Conservation (phyloP, 2,797 vertebrate species). For the Galaxias olidus region DNA sequence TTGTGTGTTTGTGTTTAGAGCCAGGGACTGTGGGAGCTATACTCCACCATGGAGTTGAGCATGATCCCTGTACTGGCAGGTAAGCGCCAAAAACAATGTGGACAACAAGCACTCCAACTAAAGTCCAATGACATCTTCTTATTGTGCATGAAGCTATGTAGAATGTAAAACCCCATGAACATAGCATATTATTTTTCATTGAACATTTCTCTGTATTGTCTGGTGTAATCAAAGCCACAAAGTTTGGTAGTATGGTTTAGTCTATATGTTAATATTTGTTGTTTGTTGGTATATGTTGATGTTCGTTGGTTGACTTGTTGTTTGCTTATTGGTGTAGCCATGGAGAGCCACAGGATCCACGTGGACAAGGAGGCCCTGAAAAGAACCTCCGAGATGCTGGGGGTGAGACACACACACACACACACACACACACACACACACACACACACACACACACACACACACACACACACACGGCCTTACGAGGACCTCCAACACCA, state of each 20-base stretch:
- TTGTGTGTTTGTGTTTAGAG: slow-evolving; percentile 63
- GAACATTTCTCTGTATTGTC: too few species aligned
- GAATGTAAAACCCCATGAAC: too few species aligned
- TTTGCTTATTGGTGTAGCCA: slow-evolving; percentile 71
- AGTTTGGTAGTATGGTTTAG: too few species aligned
- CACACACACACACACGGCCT: slow-evolving; percentile 8
- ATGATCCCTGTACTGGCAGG: slow-evolving; percentile 91
- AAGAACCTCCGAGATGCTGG: slow-evolving; percentile 84
- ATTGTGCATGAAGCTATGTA: neutral
- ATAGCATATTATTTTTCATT: too few species aligned
- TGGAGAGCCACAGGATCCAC: slow-evolving; percentile 85
- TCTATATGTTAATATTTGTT: too few species aligned
- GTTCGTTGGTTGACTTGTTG: too few species aligned
- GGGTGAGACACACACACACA: slow-evolving; percentile 70
- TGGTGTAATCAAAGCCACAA: too few species aligned
- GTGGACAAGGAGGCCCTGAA: slow-evolving; percentile 84
- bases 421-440: neutral
- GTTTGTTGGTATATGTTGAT: too few species aligned
- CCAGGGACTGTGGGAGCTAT: slow-evolving; percentile 86
- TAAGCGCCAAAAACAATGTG: slow-evolving; percentile 49
- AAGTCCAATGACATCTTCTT: neutral
- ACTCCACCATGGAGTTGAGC: slow-evolving; percentile 83
- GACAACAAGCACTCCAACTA: neutral
- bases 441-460: slow-evolving; percentile 1
- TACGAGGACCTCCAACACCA: neutral